Base-by-base conservation (phyloP, 1,140 invertebrate species). In the Saxidomus purpurata region DNA sequence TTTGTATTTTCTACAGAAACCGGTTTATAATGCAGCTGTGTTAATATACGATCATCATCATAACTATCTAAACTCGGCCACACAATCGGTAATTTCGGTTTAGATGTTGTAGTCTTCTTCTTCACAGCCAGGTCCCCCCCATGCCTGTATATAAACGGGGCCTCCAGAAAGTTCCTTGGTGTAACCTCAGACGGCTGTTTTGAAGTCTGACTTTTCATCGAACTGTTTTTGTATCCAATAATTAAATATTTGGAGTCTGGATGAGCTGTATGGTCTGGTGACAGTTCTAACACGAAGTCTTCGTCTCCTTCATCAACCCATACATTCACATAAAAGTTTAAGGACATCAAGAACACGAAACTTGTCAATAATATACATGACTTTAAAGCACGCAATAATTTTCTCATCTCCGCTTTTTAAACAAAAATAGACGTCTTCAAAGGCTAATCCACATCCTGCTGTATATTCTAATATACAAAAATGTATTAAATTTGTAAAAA, bases 241-340 rank as follows among this genome's bases (percentile, higher is more conserved):
- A 63, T 34, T 25, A 83, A 15, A 67, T 61, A 83, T 22, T 67
- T 71, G 0, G 82, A 49, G 19, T 43, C 36, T 17, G 25, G 11
- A 31, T 85, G 82, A 1, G 63, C 49, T 2, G 2, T 49, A 31
- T 85, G 82, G 19, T 85, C 67, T 22, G 82, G 82, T 34, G 28
- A 31, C 4, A 74, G 4, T 74, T 85, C 82, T 43, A 85, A n/a
- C 2, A 74, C 67, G 49, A 71, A 69, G 13, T 69, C 25, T 9
- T 85, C 47, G 31, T 69, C 19, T 25, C 34, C 82, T 0, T 36
- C n/a, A 3, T 52, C 25, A 2, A 52, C 25, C 82, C 63, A 85
- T 22, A 85, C 82, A 71, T 85, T 85, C 13, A 85, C n/a, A 55
- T 85, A 85, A 43, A 85, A 85, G 43, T 85, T 85, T 34, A 85